phyloP scores from a whole-genome alignment of 2,888 invertebrate genomes.

The Epiblema foenella region DNA sequence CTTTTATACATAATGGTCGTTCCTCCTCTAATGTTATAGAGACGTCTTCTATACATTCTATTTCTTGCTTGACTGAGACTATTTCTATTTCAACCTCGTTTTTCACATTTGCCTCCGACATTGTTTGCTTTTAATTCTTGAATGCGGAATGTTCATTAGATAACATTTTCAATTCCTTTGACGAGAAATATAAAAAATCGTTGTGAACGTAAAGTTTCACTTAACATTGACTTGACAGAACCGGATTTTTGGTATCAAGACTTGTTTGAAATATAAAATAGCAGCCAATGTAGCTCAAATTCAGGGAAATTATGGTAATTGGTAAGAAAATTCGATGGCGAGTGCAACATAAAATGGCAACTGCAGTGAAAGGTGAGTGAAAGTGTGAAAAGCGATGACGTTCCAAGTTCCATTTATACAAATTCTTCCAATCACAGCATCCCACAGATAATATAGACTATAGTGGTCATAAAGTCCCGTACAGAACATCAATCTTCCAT shows the following conservation, averaged over 20 bases:
- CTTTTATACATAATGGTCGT: not conserved
- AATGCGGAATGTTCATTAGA: not conserved
- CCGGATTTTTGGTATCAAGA: not conserved
- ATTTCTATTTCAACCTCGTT: not conserved
- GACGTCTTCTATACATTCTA: not conserved
- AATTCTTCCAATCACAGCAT: not conserved
- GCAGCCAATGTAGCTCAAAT: not conserved
- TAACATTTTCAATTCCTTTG: not conserved
- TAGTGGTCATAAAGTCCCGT: not conserved
- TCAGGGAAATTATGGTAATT: not conserved
- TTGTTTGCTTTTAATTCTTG: not conserved
- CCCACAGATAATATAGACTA: not conserved
- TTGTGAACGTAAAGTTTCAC: not conserved
- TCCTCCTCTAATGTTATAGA: not conserved
- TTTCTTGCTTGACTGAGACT: not conserved
- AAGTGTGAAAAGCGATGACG: too few species aligned
- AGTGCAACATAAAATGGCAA: not conserved
- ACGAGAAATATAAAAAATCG: not conserved
- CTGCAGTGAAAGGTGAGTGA: too few species aligned
- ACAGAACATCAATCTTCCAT: not conserved
- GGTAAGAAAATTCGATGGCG: not conserved
- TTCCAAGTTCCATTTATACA: too few species aligned
- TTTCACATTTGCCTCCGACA: not conserved
- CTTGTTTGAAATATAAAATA: not conserved
- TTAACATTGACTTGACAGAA: not conserved